A percentile compares a stretch with the other conserved stretches of the same genome.
Conservation (phyloP, 1,140 invertebrate species). For the Ditylenchus dipsaci region DNA sequence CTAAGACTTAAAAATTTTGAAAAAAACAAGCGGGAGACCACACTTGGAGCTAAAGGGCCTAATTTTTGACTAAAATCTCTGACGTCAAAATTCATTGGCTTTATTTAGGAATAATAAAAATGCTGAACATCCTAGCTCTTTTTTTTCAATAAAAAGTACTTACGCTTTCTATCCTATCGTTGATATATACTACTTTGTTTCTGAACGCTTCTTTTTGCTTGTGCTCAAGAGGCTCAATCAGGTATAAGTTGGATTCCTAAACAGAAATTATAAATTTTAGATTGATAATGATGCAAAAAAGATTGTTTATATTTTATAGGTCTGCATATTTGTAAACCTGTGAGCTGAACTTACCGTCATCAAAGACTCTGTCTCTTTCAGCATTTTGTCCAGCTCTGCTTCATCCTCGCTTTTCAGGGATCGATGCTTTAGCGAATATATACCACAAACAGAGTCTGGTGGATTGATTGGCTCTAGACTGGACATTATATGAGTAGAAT, state of each 20-base stretch:
- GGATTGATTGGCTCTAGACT: slow-evolving; percentile 14
- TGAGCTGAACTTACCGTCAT: slow-evolving; percentile 7
- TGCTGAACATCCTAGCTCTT: too few species aligned
- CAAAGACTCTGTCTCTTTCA: slow-evolving; percentile 19
- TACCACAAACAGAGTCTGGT: slow-evolving; percentile 20
- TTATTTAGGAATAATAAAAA: too few species aligned
- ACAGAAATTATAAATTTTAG: neutral
- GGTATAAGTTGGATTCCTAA: slow-evolving; percentile 27
- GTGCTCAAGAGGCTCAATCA: slow-evolving; percentile 20
- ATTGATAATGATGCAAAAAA: neutral
- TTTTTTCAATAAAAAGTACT: neutral
- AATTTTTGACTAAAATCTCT: too few species aligned
- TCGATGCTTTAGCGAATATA: slow-evolving; percentile 15
- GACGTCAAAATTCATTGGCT: too few species aligned
- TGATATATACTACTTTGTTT: slow-evolving; percentile 25
- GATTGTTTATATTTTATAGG: too few species aligned
- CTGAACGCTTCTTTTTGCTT: slow-evolving; percentile 9
- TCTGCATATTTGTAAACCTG: neutral
- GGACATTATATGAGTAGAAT: slow-evolving; percentile 2
- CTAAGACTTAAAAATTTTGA: too few species aligned
- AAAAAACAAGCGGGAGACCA: too few species aligned
- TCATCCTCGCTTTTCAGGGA: slow-evolving; percentile 20
- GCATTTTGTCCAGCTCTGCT: slow-evolving; percentile 24
- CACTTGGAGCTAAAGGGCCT: too few species aligned
- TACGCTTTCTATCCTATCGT: slow-evolving; percentile 24